These are phyloP conservation scores for Hylomyscus alleni DNA, from an alignment of 2,797 vertebrate genomes.

Conservation along the genomic window DNA sequence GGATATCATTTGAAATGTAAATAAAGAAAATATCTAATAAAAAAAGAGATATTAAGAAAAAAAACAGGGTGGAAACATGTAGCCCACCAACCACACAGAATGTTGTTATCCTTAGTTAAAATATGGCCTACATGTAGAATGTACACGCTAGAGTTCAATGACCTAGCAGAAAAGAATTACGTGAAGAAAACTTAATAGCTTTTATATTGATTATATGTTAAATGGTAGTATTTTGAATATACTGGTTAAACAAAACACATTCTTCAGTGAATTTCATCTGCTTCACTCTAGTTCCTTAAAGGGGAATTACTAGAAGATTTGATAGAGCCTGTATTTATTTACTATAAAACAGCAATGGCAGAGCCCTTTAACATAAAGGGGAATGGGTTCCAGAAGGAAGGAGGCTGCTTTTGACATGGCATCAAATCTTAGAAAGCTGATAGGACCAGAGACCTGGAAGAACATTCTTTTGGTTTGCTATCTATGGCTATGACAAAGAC, in stretches of 20 bases:
- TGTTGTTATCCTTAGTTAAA: neutral
- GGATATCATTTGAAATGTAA: too few relatives aligned
- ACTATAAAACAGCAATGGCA: neutral
- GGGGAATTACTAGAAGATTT: neutral
- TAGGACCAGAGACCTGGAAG: neutral
- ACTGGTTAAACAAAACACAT: slow-evolving; percentile 29
- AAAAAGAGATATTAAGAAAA: too few relatives aligned
- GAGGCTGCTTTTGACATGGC: neutral
- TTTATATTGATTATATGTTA: slow-evolving; percentile 10
- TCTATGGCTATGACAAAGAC: neutral
- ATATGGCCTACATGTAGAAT: neutral
- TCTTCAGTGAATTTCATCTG: slow-evolving; percentile 25
- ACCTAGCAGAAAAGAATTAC: neutral
- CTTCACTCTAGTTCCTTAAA: slow-evolving; percentile 34
- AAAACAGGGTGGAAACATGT: neutral
- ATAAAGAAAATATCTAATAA: too few relatives aligned
- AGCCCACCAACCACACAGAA: neutral
- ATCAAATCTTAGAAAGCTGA: neutral
- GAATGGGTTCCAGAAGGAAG: neutral
- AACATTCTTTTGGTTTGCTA: neutral
- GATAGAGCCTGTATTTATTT: neutral
- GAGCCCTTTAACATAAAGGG: neutral
- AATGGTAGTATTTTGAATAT: slow-evolving; percentile 10
- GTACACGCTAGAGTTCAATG: neutral
- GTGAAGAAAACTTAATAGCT: neutral